phyloP scores from a whole-genome alignment of 2,888 invertebrate species.

The Leptinotarsa haldemani region DNA sequence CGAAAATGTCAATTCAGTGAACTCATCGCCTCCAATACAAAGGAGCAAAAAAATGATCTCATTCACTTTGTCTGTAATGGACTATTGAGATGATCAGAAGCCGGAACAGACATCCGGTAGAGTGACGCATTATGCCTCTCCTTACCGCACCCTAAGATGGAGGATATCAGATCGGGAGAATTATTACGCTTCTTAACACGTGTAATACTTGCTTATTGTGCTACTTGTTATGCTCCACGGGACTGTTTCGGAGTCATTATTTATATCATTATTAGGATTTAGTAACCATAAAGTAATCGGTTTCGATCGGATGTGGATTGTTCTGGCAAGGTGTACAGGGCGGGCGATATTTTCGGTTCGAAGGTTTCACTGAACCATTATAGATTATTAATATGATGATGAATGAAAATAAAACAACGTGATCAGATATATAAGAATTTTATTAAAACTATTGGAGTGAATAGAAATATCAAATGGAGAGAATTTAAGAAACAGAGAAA shows the following conservation, averaged over 20 bases:
- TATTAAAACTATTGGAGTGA: no score
- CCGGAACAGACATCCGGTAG: constrained; percentile 65
- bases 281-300: constrained; percentile 16
- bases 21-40: no score
- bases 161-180: constrained; percentile 47
- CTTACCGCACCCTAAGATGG: constrained; percentile 56
- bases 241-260: constrained; percentile 26
- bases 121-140: constrained; percentile 49
- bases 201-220: constrained; percentile 52
- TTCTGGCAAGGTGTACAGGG: constrained; percentile 17
- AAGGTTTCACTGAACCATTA: background rate
- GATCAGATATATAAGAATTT: no score
- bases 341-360: background rate
- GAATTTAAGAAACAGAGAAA: no score
- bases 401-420: no score
- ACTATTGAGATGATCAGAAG: constrained; percentile 61
- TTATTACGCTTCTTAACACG: constrained; percentile 52
- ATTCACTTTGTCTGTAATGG: constrained; percentile 49
- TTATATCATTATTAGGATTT: constrained; percentile 24
- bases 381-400: no score
- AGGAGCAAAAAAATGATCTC: constrained; percentile 30
- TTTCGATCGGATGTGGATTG: constrained; percentile 10
- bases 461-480: no score
- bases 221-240: constrained; percentile 54
- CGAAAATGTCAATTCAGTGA: background rate